Conservation (phyloP, 2,113 vertebrate genomes). For the Forbesichthys papilliferus region DNA sequence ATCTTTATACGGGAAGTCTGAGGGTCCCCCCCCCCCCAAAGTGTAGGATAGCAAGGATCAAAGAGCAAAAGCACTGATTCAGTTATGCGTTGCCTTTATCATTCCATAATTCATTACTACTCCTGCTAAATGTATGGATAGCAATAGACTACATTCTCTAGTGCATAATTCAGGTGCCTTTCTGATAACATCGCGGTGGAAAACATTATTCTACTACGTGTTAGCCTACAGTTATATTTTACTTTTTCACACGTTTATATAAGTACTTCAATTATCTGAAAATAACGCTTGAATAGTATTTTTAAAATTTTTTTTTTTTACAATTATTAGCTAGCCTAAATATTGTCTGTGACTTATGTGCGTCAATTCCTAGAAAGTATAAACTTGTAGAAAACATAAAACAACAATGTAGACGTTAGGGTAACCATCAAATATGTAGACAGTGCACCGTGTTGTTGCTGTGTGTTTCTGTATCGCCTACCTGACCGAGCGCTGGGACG, state of each 20-base stretch:
- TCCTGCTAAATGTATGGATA: slow-evolving; percentile 20
- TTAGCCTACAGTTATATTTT: background rate
- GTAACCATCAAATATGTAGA: background rate
- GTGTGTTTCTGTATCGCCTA: slow-evolving; percentile 29
- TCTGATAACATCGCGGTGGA: background rate
- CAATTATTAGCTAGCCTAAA: too few species aligned
- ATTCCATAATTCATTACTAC: slow-evolving; percentile 1
- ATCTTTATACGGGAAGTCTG: too few species aligned
- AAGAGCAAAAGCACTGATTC: slow-evolving; percentile 38
- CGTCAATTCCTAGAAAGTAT: background rate
- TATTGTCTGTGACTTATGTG: background rate
- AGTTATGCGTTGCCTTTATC: slow-evolving; percentile 13
- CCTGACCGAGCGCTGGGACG: slow-evolving; percentile 49
- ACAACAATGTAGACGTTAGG: background rate
- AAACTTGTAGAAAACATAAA: background rate
- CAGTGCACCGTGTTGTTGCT: background rate
- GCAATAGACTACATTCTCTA: slow-evolving; percentile 3
- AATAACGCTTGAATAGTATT: background rate
- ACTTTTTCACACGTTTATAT: background rate
- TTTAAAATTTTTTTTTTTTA: too few species aligned
- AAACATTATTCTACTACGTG: background rate
- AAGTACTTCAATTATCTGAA: background rate
- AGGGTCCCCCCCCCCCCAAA: background rate
- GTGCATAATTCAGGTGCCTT: background rate
- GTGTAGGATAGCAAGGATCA: slow-evolving; percentile 34